These are phyloP conservation scores for Parnassius apollo DNA, from an alignment of 2,888 invertebrate genomes.

Conservation along the genomic window DNA sequence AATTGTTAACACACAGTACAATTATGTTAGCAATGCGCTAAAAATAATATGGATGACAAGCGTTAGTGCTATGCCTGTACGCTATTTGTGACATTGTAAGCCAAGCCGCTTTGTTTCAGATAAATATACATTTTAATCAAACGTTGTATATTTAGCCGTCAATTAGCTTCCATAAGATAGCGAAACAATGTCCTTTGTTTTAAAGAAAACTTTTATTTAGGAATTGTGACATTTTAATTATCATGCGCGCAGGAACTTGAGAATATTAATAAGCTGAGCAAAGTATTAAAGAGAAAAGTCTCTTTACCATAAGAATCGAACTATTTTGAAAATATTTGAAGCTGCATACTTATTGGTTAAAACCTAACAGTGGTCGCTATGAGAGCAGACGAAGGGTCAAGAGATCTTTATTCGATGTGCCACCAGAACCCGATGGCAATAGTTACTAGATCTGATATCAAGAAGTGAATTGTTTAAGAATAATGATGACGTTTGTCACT, in stretches of 20 bases:
- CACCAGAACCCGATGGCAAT: too few species aligned
- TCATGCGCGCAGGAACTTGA: neutral
- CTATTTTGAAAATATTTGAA: too few species aligned
- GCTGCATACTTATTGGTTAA: too few species aligned
- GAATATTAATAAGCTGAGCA: slow-evolving; percentile 2
- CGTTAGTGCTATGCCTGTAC: slow-evolving; percentile 27
- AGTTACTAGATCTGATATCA: too few species aligned
- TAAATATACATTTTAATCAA: slow-evolving; percentile 34
- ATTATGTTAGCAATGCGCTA: slow-evolving; percentile 20
- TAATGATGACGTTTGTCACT: too few species aligned
- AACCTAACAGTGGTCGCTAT: too few species aligned
- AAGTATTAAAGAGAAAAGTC: too few species aligned
- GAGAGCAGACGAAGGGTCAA: too few species aligned
- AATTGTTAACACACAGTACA: slow-evolving; percentile 28
- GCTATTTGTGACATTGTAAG: slow-evolving; percentile 40
- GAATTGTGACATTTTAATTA: slow-evolving; percentile 10
- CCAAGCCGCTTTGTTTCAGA: slow-evolving; percentile 33
- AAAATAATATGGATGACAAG: slow-evolving; percentile 28
- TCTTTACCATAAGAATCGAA: too few species aligned
- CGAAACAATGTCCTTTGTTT: slow-evolving; percentile 2
- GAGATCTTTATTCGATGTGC: too few species aligned
- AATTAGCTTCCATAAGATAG: slow-evolving; percentile 23
- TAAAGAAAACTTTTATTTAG: neutral
- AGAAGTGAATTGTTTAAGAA: too few species aligned
- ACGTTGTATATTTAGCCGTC: slow-evolving; percentile 30